Percentiles rank a stretch among this genome's conserved stretches.
phyloP scores from a whole-genome alignment of 2,888 invertebrate species.

The Prenolepis imparis region DNA sequence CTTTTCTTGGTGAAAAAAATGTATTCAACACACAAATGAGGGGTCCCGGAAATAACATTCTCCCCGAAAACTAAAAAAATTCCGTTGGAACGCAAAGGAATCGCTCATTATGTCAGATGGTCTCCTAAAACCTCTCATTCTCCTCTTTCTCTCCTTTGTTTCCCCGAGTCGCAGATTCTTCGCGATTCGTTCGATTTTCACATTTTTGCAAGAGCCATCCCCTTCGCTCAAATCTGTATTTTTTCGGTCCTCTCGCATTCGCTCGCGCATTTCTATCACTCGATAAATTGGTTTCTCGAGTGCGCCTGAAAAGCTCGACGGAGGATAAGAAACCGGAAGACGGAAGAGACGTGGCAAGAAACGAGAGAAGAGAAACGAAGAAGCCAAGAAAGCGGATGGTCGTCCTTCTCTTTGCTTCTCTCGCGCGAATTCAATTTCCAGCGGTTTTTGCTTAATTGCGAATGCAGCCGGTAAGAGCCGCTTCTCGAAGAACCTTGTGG shows the following conservation, averaged over 20 bases:
- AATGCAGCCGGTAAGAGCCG: constrained; percentile 55
- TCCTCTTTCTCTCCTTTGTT: constrained; percentile 32
- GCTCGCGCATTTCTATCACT: constrained; percentile 66
- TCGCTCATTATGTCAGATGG: constrained; percentile 22
- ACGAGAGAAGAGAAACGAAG: not conserved
- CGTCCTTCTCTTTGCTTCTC: constrained; percentile 66
- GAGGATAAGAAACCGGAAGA: constrained; percentile 42
- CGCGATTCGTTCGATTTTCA: constrained; percentile 66
- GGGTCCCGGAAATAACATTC: too few relatives aligned
- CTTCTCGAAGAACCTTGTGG: not conserved
- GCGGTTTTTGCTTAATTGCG: constrained; percentile 70
- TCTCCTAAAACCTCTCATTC: constrained; percentile 8
- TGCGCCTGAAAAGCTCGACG: constrained; percentile 45
- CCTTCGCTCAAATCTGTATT: constrained; percentile 31
- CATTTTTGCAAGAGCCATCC: constrained; percentile 56
- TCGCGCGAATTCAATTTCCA: constrained; percentile 72
- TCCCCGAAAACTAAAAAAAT: too few relatives aligned
- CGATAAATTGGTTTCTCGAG: constrained; percentile 70
- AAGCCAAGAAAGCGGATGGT: constrained; percentile 38
- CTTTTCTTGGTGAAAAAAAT: too few relatives aligned
- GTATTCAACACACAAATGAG: too few relatives aligned
- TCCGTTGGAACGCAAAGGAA: constrained; percentile 10
- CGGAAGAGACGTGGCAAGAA: not conserved
- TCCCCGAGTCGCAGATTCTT: constrained; percentile 27
- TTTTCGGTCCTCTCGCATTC: not conserved